Percentiles rank a stretch among this genome's conserved stretches.
Evolutionary conservation across 2,113 vertebrate genomes (phyloP).

Genomic region (Hyla sarda): DNA sequence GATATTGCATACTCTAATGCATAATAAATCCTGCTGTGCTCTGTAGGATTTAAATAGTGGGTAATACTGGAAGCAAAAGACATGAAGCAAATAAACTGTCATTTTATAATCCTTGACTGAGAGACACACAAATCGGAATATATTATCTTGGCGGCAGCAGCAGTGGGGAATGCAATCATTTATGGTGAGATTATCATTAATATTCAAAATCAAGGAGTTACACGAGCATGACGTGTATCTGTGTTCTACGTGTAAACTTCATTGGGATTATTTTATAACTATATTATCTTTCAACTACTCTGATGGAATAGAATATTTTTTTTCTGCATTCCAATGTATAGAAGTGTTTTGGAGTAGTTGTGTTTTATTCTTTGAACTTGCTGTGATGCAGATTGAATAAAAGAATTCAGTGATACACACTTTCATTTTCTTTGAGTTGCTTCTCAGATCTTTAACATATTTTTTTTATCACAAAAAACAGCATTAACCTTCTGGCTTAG

Average conservation of each 20-base stretch:
- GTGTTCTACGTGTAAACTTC: no score
- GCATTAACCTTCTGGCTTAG: no score
- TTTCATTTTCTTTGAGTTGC: not conserved
- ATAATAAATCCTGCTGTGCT: constrained; percentile 40
- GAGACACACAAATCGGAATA: constrained; percentile 31
- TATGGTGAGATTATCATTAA: constrained; percentile 28
- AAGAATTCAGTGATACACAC: not conserved
- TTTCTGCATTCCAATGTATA: not conserved
- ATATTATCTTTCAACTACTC: not conserved
- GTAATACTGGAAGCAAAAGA: constrained; percentile 35
- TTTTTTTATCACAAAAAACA: no score
- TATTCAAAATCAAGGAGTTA: not conserved
- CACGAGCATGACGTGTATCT: not conserved
- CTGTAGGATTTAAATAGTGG: constrained; percentile 41
- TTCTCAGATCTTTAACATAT: no score
- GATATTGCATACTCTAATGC: constrained; percentile 35
- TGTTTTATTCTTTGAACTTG: not conserved
- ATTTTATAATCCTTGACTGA: constrained; percentile 44
- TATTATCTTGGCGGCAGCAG: not conserved
- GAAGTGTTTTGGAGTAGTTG: not conserved
- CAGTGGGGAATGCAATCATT: not conserved
- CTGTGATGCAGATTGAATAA: not conserved
- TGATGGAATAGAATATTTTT: not conserved
- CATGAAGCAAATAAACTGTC: constrained; percentile 39
- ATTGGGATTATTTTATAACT: not conserved